Conservation (phyloP, 2,113 vertebrate genomes). For the Crocuta crocuta region DNA sequence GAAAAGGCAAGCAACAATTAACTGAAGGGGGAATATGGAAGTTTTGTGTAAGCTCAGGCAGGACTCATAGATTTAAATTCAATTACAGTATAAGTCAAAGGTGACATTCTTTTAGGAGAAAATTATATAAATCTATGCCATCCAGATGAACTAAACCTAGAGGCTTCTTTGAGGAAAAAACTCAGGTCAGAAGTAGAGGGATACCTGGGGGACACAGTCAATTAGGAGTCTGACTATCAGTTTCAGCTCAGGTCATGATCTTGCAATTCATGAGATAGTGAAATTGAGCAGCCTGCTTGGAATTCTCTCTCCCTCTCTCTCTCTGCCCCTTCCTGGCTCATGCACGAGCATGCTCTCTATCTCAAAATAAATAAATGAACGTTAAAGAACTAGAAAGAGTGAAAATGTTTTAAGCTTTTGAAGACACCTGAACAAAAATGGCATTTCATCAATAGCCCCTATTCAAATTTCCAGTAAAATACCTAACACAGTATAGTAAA, state of each 20-base stretch:
- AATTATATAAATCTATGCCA: background rate
- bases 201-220: no score
- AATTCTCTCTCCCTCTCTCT: no score
- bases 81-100: background rate
- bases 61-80: background rate
- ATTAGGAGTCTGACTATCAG: no score
- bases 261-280: no score
- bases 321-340: no score
- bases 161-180: background rate
- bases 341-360: no score
- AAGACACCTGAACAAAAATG: background rate
- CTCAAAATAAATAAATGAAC: no score
- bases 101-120: background rate
- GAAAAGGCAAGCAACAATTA: background rate
- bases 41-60: background rate
- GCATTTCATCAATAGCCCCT: background rate
- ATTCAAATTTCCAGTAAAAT: conserved; percentile 17
- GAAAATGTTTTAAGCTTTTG: background rate
- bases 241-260: no score
- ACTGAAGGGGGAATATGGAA: background rate
- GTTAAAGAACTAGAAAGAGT: background rate
- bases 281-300: no score
- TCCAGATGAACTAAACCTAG: background rate
- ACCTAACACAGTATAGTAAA: background rate
- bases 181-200: background rate